A percentile compares a stretch with the other conserved stretches of the same genome.
Evolutionary conservation across 1,140 invertebrate species (phyloP).

Genomic region (Lepidotrigona ventralis): DNA sequence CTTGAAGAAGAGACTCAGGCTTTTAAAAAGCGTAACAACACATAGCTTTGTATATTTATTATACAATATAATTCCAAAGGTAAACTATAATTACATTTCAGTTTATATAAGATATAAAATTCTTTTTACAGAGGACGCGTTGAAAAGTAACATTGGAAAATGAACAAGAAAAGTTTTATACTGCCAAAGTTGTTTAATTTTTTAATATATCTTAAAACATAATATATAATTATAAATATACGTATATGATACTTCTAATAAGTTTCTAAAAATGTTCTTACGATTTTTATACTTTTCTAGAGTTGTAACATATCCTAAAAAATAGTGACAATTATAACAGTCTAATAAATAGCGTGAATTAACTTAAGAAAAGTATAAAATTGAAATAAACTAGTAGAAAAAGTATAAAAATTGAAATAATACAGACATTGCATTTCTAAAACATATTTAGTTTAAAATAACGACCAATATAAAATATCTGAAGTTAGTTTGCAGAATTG

Average conservation of each 20-base stretch:
- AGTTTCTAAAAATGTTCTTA: background rate
- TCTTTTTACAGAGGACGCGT: background rate
- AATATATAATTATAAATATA: background rate
- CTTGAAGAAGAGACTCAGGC: background rate
- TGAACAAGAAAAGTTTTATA: background rate
- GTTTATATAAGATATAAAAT: constrained; percentile 14
- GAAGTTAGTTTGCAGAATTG: background rate
- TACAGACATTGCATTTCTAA: background rate
- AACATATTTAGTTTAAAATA: background rate
- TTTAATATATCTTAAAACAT: background rate
- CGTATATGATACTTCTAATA: background rate
- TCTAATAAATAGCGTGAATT: background rate
- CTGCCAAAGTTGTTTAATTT: constrained; percentile 32
- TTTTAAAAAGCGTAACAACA: background rate
- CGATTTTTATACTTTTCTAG: background rate
- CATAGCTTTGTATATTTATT: constrained; percentile 6
- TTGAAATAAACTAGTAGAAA: background rate
- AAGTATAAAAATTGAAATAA: background rate
- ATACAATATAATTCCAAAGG: constrained; percentile 41
- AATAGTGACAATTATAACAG: background rate
- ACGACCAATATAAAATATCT: background rate
- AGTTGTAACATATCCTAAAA: background rate
- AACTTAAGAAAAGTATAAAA: background rate
- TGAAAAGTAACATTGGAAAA: background rate
- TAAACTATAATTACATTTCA: constrained; percentile 10